Evolutionary conservation across 2,888 invertebrate species (phyloP), one percentile per base, ranked within the genome.

Genomic region (Thereva unica): DNA sequence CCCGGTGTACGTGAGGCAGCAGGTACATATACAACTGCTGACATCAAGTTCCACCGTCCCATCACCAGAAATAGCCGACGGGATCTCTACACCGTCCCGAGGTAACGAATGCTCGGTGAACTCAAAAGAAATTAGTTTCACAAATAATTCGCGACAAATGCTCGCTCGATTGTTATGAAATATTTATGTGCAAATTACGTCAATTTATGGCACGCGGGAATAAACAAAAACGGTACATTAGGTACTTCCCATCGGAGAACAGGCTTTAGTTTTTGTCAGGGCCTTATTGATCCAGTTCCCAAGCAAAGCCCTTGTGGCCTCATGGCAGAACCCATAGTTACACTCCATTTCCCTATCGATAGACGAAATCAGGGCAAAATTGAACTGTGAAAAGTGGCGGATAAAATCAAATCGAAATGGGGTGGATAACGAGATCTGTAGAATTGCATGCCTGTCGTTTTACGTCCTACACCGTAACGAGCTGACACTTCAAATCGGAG

Each of bases 401-500:
- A 47, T 59, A 38, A 59, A 59, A 59, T 59, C 59, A 59, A 49
- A 63, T 50, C 52, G 42, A 23, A 63, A 49, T 40, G 34, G 63
- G 63, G 23, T n/a, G 50, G 50, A 42, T 50, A 23, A 12, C 5
- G 50, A 38, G 50, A 50, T 63, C 9, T 50, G 52, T 49, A 59
- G 38, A 59, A 59, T 59, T 59, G 59, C 59, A 50, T 44, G 63
- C 40, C 23, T 50, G 52, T 63, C 63, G 63, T 50, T 63, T 44
- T 41, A 63, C n/a, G 52, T 63, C 42, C 42, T 23, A 23, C 40
- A n/a, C 50, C 50, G 63, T 64, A 64, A 64, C 64, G 54, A 64
- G 64, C 64, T 64, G 64, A 64, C 64, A 64, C 53, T 64, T 64
- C 55, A 64, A 64, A 64, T 64, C 55, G 47, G 55, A 54, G 53